Evolutionary conservation across 37 sponge, comb jelly and placozoan species (phyloP).

Genomic region (Spongilla lacustris): DNA sequence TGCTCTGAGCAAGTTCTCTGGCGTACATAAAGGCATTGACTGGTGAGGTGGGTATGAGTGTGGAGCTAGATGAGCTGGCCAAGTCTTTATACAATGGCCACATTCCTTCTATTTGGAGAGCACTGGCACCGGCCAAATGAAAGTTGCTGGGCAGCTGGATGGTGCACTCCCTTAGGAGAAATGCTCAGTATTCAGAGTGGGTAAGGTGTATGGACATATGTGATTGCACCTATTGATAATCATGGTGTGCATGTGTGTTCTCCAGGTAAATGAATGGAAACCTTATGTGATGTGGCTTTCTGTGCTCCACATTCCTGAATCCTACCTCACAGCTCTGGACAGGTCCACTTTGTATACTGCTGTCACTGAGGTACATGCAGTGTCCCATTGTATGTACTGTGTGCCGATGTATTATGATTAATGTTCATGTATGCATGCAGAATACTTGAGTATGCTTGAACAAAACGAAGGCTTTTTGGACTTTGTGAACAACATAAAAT

Average conservation of each 20-base stretch:
- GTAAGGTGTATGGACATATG: slow-evolving; percentile 65
- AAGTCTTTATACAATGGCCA: slow-evolving; percentile 94
- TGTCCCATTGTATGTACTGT: too few relatives aligned
- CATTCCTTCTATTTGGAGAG: slow-evolving; percentile 92
- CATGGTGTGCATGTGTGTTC: too few relatives aligned
- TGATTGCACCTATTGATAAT: too few relatives aligned
- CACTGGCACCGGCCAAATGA: slow-evolving; percentile 94
- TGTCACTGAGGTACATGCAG: slow-evolving; percentile 89
- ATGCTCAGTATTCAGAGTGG: slow-evolving; percentile 90
- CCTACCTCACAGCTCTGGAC: slow-evolving; percentile 98
- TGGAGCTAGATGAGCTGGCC: slow-evolving; percentile 96
- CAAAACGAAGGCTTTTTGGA: too few relatives aligned
- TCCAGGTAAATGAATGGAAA: slow-evolving; percentile 92
- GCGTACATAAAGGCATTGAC: slow-evolving; percentile 80
- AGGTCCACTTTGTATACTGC: slow-evolving; percentile 95
- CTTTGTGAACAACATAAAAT: too few relatives aligned
- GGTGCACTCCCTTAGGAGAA: slow-evolving; percentile 89
- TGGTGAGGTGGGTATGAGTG: slow-evolving; percentile 99
- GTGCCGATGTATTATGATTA: too few relatives aligned
- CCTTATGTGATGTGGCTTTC: slow-evolving; percentile 99
- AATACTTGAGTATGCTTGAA: too few relatives aligned
- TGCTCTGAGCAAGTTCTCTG: too few relatives aligned
- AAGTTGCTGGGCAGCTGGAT: slow-evolving; percentile 99
- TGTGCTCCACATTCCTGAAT: slow-evolving; percentile 99
- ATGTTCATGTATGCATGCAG: too few relatives aligned